Base-by-base conservation (phyloP, 2,113 vertebrate species). In the Nothobranchius kuhntae region DNA sequence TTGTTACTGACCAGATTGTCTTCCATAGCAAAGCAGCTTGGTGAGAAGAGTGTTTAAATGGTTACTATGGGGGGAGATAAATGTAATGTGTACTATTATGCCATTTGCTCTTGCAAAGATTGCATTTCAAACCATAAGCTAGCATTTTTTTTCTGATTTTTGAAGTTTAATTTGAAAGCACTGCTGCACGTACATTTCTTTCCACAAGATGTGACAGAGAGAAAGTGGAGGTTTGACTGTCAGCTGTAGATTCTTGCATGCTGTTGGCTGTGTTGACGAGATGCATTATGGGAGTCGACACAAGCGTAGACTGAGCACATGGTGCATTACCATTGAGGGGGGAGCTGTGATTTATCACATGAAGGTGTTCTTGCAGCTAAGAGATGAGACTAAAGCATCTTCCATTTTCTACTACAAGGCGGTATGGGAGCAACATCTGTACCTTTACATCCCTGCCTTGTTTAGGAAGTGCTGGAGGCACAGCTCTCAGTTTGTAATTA, bases 401-500 rank as follows among this genome's bases (percentile, higher is more conserved):
- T 50, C 71, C 61, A 10, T 38, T 74, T 53, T 58, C 61, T 42
- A 58, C 54, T 21, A 36, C 44, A 36, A 65, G 60, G 83, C 11
- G 9, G 80, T 71, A 63, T 21, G 2, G 1, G 42, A 61, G 44
- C 68, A 79, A 71, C 89, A 86, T 89, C 77, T 86, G 87, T 51
- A 80, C 50, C 66, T 69, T 60, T 46, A 67, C 71, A 61, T 50
- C 69, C 65, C 48, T 62, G 45, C 53, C 21, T 17, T 42, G 44
- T 68, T 57, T 65, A 74, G 61, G 70, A 72, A 78, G 35, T 9
- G 36, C 80, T 57, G 14, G 64, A 80, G 79, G 82, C 83, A 54
- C 67, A 61, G 57, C 84, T 77, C 55, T 72, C 54, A 42, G 64
- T 82, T 73, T 10, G 65, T 84, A 92, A 90, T 93, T 89, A 92